Evolutionary conservation across 53 echinoderm and acorn worm genomes (phyloP).

Genomic region (Patiria pectinifera): DNA sequence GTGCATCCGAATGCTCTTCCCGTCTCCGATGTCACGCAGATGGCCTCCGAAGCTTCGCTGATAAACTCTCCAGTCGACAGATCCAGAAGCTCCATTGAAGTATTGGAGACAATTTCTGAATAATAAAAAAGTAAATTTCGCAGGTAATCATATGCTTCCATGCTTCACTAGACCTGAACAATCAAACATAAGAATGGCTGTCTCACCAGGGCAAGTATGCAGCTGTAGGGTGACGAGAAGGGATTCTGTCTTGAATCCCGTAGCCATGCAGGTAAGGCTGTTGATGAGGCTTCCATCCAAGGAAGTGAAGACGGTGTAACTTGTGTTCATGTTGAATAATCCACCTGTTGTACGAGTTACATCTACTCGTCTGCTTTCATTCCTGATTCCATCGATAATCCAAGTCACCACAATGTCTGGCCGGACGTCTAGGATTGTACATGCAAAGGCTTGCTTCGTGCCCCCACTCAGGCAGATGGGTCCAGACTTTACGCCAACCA

Average conservation of each 20-base stretch:
- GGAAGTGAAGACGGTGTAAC: not conserved
- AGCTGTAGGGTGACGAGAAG: not conserved
- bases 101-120: not conserved
- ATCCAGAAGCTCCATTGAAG: not conserved
- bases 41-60: not conserved
- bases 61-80: not conserved
- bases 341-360: not conserved
- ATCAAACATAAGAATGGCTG: not conserved
- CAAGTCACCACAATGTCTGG: not conserved
- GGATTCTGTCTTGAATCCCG: not conserved
- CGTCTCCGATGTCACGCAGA: not conserved
- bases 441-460: not conserved
- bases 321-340: not conserved
- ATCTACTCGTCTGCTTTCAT: not conserved
- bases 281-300: not conserved
- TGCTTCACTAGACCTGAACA: too few relatives aligned
- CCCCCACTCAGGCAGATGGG: not conserved
- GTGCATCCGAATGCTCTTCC: not conserved
- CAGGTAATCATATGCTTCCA: too few relatives aligned
- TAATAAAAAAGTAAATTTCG: too few relatives aligned
- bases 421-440: not conserved
- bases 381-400: not conserved
- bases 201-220: not conserved
- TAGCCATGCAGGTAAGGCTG: slow-evolving; percentile 5
- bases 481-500: not conserved